A percentile compares a stretch with the other conserved stretches of the same genome.
These are phyloP conservation scores for Gnathochromis pfefferi DNA, from an alignment of 2,113 vertebrate species.

Conservation along the genomic window DNA sequence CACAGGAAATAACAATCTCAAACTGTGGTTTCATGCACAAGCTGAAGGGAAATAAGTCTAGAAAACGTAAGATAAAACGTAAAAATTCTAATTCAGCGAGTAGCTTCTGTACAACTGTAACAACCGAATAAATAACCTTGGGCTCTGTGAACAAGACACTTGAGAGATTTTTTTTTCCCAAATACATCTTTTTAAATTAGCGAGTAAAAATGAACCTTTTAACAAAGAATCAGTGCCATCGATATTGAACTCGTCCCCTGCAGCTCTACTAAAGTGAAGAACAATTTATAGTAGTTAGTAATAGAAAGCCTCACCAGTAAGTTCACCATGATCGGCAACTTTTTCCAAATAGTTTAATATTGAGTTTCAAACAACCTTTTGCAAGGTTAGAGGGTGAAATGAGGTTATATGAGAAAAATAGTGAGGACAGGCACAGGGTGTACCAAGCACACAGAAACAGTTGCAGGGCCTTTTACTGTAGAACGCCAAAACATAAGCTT, in stretches of 20 bases:
- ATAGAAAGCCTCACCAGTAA: not conserved
- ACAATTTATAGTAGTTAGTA: not conserved
- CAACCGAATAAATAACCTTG: not conserved
- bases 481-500: not conserved
- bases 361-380: not conserved
- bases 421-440: not conserved
- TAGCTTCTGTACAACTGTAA: not conserved
- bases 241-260: not conserved
- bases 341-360: not conserved
- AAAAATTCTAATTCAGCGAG: not conserved
- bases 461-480: not conserved
- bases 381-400: not conserved
- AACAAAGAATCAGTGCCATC: not conserved
- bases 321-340: accelerated
- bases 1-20: not conserved
- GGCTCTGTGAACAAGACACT: not conserved
- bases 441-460: not conserved
- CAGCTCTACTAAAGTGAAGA: not conserved
- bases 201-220: accelerated
- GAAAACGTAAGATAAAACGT: not conserved
- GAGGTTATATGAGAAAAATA: not conserved
- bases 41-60: not conserved
- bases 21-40: not conserved
- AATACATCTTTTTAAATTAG: not conserved
- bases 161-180: not conserved